Evolutionary conservation across 2,113 vertebrate species (phyloP), one percentile per base, ranked within the genome.

Genomic region (Gopherus flavomarginatus): DNA sequence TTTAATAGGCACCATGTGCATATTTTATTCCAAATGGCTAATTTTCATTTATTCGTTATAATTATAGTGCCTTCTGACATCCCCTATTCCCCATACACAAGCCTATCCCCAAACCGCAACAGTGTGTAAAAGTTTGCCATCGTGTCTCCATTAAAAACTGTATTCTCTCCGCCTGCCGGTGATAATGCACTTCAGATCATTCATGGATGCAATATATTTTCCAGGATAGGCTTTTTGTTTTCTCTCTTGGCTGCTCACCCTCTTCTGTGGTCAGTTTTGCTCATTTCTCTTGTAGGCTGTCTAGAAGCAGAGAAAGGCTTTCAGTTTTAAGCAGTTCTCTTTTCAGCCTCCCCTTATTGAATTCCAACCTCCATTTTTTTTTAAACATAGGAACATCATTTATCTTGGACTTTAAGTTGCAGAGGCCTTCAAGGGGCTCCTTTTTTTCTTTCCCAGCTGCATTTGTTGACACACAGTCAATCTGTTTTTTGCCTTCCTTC

Each of bases 401-500:
- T 98, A 98, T 98, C 98, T 98, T 98, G 96, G 98, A 98, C 97
- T 97, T 98, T 97, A 97, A 93, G 97, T 98, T 98, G 97, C 91
- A 91, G 98, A 97, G 98, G 98, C 98, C 98, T 98, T 97, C 98
- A 97, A 98, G 98, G 98, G 98, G 98, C 97, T 98, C 98, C 98
- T 99, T 97, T 97, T 98, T 99, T 98, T 98, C 98, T 98, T 97
- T 97, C 98, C 98, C 99, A 99, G 99, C 99, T 99, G 99, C 98
- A 98, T 99, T 99, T 99, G 99, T 99, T 99, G 99, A 99, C 99
- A 99, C 99, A 98, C 98, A 98, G 99, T 99, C 99, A 99, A 99
- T 99, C 99, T 98, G 98, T 88, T 97, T 97, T 98, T 97, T 98
- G 97, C 98, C 98, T 98, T 96, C 95, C 12, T 95, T 94, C 97